phyloP scores from a whole-genome alignment of 2,797 vertebrate species.

The Helarctos malayanus region DNA sequence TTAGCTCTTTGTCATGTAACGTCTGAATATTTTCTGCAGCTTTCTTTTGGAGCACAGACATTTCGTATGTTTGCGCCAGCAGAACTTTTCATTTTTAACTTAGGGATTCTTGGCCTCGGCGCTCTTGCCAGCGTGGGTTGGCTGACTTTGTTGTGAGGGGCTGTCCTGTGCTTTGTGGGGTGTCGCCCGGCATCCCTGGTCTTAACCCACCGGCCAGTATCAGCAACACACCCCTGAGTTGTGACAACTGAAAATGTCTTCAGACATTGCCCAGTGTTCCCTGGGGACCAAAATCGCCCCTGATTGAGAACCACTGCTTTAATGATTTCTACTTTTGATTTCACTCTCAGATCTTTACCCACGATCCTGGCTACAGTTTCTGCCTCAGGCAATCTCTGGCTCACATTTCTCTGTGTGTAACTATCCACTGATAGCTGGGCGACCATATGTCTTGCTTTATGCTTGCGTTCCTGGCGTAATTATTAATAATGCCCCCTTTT shows the following conservation, averaged over 20 bases:
- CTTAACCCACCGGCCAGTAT: not conserved
- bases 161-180: not conserved
- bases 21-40: not conserved
- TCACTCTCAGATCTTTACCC: not conserved
- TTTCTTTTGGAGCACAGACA: not conserved
- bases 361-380: not conserved
- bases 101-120: not conserved
- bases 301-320: not conserved
- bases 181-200: not conserved
- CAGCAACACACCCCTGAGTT: not conserved
- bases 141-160: not conserved
- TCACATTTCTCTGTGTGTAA: not conserved
- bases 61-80: not conserved
- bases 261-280: not conserved
- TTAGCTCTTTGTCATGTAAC: not conserved
- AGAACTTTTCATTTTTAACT: slow-evolving; percentile 1
- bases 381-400: not conserved
- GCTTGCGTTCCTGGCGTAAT: not conserved
- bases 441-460: not conserved
- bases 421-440: not conserved
- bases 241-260: not conserved
- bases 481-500: not conserved
- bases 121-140: not conserved
- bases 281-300: not conserved
- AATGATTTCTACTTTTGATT: slow-evolving; percentile 24